Evolutionary conservation across 2,888 invertebrate species (phyloP), one percentile per base, ranked within the genome.

Genomic region (Epinotia demarniana): DNA sequence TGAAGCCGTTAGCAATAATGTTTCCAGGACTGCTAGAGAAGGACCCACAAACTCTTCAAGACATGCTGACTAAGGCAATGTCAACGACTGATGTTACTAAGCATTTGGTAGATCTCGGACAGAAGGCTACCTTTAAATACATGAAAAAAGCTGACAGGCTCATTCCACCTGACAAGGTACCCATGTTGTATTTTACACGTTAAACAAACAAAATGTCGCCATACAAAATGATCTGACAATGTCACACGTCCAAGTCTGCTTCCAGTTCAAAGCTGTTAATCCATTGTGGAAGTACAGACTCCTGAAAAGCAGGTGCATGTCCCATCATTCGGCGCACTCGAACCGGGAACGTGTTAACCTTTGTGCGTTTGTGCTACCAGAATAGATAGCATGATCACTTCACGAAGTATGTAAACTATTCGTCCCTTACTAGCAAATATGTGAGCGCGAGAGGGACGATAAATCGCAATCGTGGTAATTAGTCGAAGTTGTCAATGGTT

Each of bases 1-100:
- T 85, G 81, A 90, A 90, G 82, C 92, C 92, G 3, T 78, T 93
- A 69, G 90, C 90, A 39, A 85, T 91, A 61, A 89, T 93, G 89
- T 93, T 93, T 79, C 92, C 92, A 73, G 89, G 85, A 33, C 81
- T 93, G 75, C 80, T 92, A 19, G 86, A 91, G 61, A 87, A 88
- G 81, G 91, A 92, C 77, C 91, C 92, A 2, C 83, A 85, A 77
- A 92, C 89, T 49, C 82, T 92, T 62, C 82, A 90, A 81, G 90
- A 89, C 62, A 87, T 93, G 81, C 80, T 92, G 23, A 89, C 87
- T 71, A 89, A 87, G 77, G 87, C 84, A 5, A 92, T 93, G 90
- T 93, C 92, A 4, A 93, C 92, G 12, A 92, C 92, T 16, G 92
- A 93, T 85, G 90, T 93, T 16, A 92, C 92, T 2, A 89, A 86